These are phyloP conservation scores for Bubo scandiacus DNA, from an alignment of 2,113 vertebrate species.

Conservation along the genomic window DNA sequence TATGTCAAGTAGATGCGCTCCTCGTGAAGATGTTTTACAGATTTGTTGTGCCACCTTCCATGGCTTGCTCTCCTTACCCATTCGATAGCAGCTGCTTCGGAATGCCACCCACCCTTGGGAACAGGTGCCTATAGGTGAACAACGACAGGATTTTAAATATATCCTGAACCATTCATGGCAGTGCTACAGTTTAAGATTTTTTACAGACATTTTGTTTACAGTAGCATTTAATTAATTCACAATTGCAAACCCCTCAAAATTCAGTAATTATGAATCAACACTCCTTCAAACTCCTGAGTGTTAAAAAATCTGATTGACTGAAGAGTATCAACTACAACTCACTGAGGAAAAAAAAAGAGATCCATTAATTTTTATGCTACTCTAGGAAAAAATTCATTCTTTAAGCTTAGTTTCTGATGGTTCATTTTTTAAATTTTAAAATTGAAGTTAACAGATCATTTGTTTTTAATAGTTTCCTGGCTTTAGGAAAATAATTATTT, in stretches of 20 bases:
- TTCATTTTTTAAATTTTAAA: background rate
- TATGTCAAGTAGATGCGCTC: conserved; percentile 78
- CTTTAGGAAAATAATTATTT: background rate
- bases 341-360: background rate
- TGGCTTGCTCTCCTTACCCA: conserved; percentile 63
- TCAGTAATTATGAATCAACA: background rate
- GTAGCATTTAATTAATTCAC: background rate
- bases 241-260: background rate
- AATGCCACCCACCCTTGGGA: conserved; percentile 79
- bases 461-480: background rate
- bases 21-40: conserved; percentile 64
- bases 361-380: background rate
- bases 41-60: conserved; percentile 76
- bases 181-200: background rate
- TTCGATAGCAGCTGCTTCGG: conserved; percentile 79
- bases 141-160: background rate
- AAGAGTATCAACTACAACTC: background rate
- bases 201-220: background rate
- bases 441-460: fast-evolving
- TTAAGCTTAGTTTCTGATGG: background rate
- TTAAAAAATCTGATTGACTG: background rate
- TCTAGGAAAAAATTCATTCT: background rate
- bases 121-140: conserved; percentile 72
- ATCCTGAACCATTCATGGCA: background rate
- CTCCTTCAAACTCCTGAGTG: background rate